phyloP scores from a whole-genome alignment of 2,797 vertebrate genomes.

The Aeoliscus strigatus region DNA sequence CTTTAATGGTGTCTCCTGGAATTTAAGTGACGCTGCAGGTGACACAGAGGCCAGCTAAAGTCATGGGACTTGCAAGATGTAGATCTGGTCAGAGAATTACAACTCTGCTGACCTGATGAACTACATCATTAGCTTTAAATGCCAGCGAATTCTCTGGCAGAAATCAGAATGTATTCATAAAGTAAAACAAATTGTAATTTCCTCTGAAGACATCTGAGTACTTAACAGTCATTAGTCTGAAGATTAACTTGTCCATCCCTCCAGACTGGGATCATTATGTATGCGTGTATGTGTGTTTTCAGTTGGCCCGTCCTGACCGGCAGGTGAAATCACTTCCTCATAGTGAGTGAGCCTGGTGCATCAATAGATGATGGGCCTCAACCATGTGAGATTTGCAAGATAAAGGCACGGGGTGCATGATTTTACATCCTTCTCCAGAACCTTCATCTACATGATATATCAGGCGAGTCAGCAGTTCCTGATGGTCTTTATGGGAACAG shows the following conservation, averaged over 20 bases:
- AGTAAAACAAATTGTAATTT: slow-evolving; percentile 50
- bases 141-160: slow-evolving; percentile 45
- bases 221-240: slow-evolving; percentile 48
- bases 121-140: slow-evolving; percentile 40
- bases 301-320: no score
- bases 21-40: slow-evolving; percentile 36
- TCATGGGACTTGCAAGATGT: slow-evolving; percentile 42
- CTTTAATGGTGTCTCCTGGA: slow-evolving; percentile 67
- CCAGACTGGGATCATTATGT: slow-evolving; percentile 25
- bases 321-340: no score
- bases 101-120: slow-evolving; percentile 44
- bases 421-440: no score
- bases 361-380: no score
- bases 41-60: slow-evolving; percentile 45
- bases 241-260: slow-evolving; percentile 41
- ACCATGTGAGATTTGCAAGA: no score
- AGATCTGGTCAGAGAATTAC: slow-evolving; percentile 30
- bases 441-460: no score
- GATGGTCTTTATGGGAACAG: no score
- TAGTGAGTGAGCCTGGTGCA: no score
- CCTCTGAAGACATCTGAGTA: slow-evolving; percentile 33
- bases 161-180: slow-evolving; percentile 55
- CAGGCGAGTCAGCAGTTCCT: no score
- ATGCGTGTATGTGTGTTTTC: not conserved
- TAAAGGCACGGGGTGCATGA: no score